Evolutionary conservation across 2,888 invertebrate genomes (phyloP).

Genomic region (Watsonalla cultraria): DNA sequence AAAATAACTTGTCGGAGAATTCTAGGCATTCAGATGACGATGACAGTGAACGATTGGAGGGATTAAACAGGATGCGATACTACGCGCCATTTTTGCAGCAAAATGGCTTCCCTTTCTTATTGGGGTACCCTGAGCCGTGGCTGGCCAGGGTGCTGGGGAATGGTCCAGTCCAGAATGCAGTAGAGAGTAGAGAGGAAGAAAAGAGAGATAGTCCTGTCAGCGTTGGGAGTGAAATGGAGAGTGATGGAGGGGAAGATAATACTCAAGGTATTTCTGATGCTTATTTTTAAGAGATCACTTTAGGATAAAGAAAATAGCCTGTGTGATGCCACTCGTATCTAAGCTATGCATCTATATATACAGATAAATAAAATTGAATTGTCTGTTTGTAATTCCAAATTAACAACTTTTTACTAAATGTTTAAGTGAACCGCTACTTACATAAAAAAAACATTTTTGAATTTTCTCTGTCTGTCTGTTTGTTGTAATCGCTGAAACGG

Average conservation of each 20-base stretch:
- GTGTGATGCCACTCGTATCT: too few species aligned
- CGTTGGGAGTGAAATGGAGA: conserved; percentile 67
- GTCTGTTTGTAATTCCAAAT: too few species aligned
- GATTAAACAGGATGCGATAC: conserved; percentile 65
- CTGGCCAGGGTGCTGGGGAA: conserved; percentile 53
- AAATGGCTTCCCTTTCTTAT: conserved; percentile 67
- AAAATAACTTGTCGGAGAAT: conserved; percentile 59
- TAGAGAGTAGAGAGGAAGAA: conserved; percentile 50
- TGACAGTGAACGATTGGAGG: conserved; percentile 51
- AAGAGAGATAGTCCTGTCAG: conserved; percentile 71
- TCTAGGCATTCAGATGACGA: conserved; percentile 68
- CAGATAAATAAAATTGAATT: too few species aligned
- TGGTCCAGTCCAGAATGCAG: conserved; percentile 31
- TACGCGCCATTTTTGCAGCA: conserved; percentile 68
- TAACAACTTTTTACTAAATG: too few species aligned
- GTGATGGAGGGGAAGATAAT: conserved; percentile 64
- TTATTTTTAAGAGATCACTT: background rate
- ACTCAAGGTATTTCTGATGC: conserved; percentile 48
- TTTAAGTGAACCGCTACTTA: too few species aligned
- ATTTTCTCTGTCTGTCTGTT: too few species aligned
- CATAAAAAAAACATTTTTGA: too few species aligned
- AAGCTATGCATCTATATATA: too few species aligned
- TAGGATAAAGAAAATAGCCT: background rate
- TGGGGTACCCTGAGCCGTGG: conserved; percentile 72
- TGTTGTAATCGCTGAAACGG: too few species aligned